Conservation (phyloP, 2,797 vertebrate genomes). For the Myripristis jacobus region DNA sequence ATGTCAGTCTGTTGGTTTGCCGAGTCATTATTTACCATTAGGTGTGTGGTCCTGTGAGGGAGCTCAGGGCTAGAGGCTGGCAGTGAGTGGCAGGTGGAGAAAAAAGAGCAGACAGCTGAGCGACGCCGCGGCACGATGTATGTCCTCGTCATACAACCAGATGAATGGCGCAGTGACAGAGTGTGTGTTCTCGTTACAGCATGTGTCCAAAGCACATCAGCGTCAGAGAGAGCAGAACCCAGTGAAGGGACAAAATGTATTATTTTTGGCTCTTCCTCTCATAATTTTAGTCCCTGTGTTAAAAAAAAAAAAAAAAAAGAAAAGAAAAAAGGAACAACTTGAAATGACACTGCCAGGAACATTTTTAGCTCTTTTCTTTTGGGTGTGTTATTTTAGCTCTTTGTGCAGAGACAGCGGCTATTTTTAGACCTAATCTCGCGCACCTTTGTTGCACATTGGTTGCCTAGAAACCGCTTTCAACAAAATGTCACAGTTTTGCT, state of each 20-base stretch:
- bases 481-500: constrained; percentile 37
- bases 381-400: constrained; percentile 60
- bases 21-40: constrained; percentile 57
- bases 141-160: constrained; percentile 42
- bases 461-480: constrained; percentile 75
- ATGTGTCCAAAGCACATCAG: constrained; percentile 37
- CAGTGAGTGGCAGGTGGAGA: constrained; percentile 61
- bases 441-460: constrained; percentile 75
- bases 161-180: constrained; percentile 49
- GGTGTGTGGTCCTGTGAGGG: constrained; percentile 41
- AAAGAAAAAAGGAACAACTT: constrained; percentile 18
- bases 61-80: constrained; percentile 21
- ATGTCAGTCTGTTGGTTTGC: constrained; percentile 25
- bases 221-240: constrained; percentile 15
- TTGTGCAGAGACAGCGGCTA: constrained; percentile 56
- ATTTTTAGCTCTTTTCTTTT: constrained; percentile 54
- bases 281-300: constrained; percentile 11
- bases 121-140: constrained; percentile 31
- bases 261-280: constrained; percentile 66
- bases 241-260: constrained; percentile 11
- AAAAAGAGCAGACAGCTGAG: constrained; percentile 63
- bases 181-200: constrained; percentile 52
- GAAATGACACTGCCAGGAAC: constrained; percentile 58
- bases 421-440: constrained; percentile 72
- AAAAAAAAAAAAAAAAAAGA: too few relatives aligned